phyloP scores from a whole-genome alignment of 2,888 invertebrate species.

The Drosophila tanythrix region DNA sequence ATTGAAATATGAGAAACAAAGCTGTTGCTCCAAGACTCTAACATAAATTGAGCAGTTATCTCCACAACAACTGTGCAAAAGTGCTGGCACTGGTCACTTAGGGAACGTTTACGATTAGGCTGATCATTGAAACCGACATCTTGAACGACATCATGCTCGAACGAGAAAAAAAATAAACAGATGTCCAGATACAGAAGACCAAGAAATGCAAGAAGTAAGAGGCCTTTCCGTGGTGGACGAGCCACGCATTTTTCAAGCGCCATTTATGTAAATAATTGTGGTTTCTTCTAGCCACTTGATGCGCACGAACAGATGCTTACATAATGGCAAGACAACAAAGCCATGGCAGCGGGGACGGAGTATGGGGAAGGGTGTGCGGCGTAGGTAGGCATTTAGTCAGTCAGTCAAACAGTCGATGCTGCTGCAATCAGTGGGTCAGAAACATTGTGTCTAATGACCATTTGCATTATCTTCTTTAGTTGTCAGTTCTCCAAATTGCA shows the following conservation, averaged over 20 bases:
- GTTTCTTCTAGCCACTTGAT: constrained; percentile 65
- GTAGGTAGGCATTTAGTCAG: constrained; percentile 2
- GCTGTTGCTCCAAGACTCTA: background rate
- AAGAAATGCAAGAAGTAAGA: constrained; percentile 58
- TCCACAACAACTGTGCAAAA: constrained; percentile 1
- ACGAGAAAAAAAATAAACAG: constrained; percentile 24
- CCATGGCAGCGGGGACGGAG: background rate
- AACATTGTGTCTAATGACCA: constrained; percentile 72
- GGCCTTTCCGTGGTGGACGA: constrained; percentile 39
- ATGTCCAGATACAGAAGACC: constrained; percentile 41
- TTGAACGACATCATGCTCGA: constrained; percentile 8
- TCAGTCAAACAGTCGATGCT: constrained; percentile 19
- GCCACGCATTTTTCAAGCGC: constrained; percentile 64
- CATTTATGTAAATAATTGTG: constrained; percentile 76
- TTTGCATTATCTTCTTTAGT: constrained; percentile 73
- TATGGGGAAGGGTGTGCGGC: background rate
- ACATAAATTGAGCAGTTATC: constrained; percentile 20
- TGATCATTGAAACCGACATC: constrained; percentile 26
- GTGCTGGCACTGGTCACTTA: background rate
- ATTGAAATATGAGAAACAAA: constrained; percentile 22
- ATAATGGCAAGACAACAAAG: constrained; percentile 53
- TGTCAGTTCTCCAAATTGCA: constrained; percentile 64
- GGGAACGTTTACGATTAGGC: background rate
- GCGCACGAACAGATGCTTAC: constrained; percentile 43
- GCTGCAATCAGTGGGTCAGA: constrained; percentile 28